Base-by-base conservation (phyloP, 1,140 invertebrate species). In the Dendrolimus kikuchii region DNA sequence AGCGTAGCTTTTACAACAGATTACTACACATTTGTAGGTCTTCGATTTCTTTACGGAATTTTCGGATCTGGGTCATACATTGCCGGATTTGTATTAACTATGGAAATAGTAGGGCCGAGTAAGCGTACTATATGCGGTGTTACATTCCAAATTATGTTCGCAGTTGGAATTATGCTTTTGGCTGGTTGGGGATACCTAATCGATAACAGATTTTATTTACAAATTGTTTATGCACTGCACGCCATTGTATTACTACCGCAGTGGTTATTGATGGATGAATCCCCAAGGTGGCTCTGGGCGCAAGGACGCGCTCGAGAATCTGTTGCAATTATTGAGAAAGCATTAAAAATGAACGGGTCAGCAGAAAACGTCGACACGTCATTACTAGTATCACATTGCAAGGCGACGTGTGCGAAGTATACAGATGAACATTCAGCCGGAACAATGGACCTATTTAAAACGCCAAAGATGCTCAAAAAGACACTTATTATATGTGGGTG, bases 201-300 rank as follows among this genome's bases (percentile, higher is more conserved):
- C 38, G 90, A 92, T 57, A 92, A 97, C 66, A 90, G 93, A 68
- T 90, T 92, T 63, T 81, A 90, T 68, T 88, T 97, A 38, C 94
- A 96, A 81, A 90, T 96, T 6, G 72, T 93, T 5, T 95, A 95
- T 73, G 95, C 93, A 1, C 67, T 93, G 7, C 93, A 95, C 64
- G 90, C 92, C 61, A 71, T 90, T 3, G 61, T 95, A 0, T 84
- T 97, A 5, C 68, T 95, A 6, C 90, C 89, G 5, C 94, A 95
- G 77, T 95, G 92, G 91, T 94, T 95, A 91, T 67, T 94, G 3
- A 91, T 95, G 86, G 94, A 95, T 56, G 95, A 96, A 81, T 95
- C 94, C 4, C 93, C 94, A 0, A 89, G 94, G 55, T 95, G 94
- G 94, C 81, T 95, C 5, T 95, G 94, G 93, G 88, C 92, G 4